Evolutionary conservation across 2,113 vertebrate species (phyloP).

Genomic region (Probosciger aterrimus): DNA sequence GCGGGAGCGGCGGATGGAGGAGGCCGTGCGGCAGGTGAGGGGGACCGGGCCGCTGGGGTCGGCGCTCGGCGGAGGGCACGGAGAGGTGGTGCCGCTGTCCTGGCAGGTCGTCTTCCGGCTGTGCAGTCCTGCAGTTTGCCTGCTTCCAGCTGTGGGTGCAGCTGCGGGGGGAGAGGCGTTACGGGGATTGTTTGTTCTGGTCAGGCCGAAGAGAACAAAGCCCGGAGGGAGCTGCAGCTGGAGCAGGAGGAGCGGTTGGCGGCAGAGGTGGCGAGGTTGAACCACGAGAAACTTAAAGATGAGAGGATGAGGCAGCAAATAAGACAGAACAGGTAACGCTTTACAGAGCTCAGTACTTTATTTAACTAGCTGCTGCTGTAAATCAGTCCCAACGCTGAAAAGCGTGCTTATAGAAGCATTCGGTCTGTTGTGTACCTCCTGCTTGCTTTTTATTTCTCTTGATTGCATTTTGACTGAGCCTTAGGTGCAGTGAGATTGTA

Average conservation of each 20-base stretch:
- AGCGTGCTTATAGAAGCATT: not conserved
- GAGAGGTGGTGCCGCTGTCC: no score
- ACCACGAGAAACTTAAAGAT: slow-evolving; percentile 75
- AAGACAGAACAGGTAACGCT: slow-evolving; percentile 85
- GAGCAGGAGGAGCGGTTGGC: slow-evolving; percentile 85
- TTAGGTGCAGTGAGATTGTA: not conserved
- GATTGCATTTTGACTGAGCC: rapidly evolving
- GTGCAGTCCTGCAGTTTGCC: not conserved
- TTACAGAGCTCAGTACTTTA: rapidly evolving
- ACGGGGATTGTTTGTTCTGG: not conserved
- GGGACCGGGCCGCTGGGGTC: not conserved
- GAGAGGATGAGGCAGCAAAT: slow-evolving; percentile 89
- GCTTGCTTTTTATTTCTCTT: no score
- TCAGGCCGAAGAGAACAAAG: slow-evolving; percentile 80
- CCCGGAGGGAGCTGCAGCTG: slow-evolving; percentile 60
- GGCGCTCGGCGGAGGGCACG: not conserved
- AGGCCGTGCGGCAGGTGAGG: not conserved
- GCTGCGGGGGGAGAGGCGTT: not conserved
- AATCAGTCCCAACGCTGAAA: not conserved
- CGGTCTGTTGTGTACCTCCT: not conserved
- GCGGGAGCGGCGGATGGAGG: not conserved
- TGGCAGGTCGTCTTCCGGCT: not conserved
- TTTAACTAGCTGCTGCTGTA: rapidly evolving
- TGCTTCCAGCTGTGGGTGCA: not conserved
- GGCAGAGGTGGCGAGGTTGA: slow-evolving; percentile 79